A percentile compares a stretch with the other conserved stretches of the same genome.
Conservation (phyloP, 2,797 vertebrate genomes). For the Myiothlypis chrysogaster region DNA sequence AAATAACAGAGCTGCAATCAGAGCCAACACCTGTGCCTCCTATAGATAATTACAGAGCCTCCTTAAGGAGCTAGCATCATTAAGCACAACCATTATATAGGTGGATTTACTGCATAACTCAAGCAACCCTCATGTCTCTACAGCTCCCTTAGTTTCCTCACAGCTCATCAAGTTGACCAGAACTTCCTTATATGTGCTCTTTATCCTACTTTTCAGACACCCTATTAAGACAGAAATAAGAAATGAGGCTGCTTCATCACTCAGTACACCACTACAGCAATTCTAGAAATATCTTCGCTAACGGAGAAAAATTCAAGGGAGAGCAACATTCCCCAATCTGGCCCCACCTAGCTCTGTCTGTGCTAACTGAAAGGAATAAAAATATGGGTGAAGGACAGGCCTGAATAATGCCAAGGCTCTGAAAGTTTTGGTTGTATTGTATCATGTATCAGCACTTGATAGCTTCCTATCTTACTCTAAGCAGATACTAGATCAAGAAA, state of each 20-base stretch:
- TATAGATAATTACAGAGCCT: background rate
- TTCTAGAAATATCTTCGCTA: background rate
- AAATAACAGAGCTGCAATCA: background rate
- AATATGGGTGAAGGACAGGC: accelerated
- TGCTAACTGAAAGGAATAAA: background rate
- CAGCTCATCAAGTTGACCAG: accelerated
- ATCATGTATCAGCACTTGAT: accelerated
- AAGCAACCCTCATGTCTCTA: background rate
- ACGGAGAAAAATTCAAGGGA: background rate
- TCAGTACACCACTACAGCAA: background rate
- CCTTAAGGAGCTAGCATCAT: background rate
- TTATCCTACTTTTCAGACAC: background rate
- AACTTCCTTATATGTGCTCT: background rate
- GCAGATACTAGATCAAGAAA: background rate
- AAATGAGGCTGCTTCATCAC: background rate
- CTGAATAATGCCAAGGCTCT: accelerated
- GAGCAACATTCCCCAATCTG: background rate
- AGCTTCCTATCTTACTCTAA: background rate
- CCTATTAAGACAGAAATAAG: background rate
- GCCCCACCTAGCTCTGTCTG: background rate
- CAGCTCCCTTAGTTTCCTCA: background rate
- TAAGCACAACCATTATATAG: background rate
- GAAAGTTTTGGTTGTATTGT: background rate
- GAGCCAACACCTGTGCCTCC: background rate
- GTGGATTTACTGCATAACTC: background rate